Percentiles rank a stretch among this genome's conserved stretches.
Conservation (phyloP, 2,113 vertebrate genomes). For the Osmerus eperlanus region DNA sequence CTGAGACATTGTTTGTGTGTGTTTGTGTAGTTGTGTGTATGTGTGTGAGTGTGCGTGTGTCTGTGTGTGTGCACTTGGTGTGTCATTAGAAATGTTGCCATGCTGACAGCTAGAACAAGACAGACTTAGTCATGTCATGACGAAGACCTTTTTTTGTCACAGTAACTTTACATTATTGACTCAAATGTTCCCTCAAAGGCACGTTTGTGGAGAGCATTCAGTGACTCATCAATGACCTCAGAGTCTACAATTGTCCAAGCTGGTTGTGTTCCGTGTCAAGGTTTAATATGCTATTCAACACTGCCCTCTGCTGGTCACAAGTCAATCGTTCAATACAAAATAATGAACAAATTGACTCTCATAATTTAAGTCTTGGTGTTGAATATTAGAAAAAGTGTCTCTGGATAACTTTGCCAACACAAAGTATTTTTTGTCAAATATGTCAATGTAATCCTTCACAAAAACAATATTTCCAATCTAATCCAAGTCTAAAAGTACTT, state of each 20-base stretch:
- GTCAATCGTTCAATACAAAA: background rate
- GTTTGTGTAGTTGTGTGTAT: constrained; percentile 3
- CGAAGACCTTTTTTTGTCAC: background rate
- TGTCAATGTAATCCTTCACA: background rate
- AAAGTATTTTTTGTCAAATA: background rate
- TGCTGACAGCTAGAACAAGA: constrained; percentile 2
- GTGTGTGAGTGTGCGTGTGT: background rate
- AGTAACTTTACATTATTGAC: background rate
- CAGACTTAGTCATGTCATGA: background rate
- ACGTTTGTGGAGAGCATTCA: constrained; percentile 1
- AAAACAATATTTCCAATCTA: constrained; percentile 2
- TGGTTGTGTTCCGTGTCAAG: background rate
- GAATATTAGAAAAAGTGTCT: constrained; percentile 1
- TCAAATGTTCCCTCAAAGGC: background rate
- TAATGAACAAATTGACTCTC: background rate
- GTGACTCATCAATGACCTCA: constrained; percentile 1
- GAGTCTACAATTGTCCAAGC: background rate
- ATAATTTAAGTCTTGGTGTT: constrained; percentile 3
- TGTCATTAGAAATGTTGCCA: background rate
- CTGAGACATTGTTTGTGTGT: background rate
- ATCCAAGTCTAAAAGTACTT: constrained; percentile 7
- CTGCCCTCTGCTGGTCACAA: constrained; percentile 66
- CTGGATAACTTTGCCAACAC: too few species aligned
- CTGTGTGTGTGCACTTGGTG: background rate
- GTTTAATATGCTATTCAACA: constrained; percentile 28